Evolutionary conservation across 2,888 invertebrate genomes (phyloP).

Genomic region (Leptinotarsa haldemani): DNA sequence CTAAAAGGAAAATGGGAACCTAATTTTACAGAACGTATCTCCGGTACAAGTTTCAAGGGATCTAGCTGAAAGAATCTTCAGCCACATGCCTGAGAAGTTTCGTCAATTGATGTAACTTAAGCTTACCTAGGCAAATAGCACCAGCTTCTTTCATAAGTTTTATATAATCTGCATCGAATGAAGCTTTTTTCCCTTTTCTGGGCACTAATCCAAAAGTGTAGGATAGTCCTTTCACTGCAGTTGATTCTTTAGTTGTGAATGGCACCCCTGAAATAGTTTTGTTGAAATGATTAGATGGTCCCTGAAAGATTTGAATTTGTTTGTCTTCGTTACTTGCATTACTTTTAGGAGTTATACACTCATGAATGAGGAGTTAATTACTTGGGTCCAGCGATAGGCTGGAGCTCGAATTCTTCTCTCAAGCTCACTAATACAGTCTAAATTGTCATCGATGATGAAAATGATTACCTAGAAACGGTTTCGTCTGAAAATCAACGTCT

Average conservation of each 20-base stretch:
- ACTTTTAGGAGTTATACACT: too few relatives aligned
- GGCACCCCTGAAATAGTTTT: conserved; percentile 78
- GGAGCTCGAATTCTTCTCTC: too few relatives aligned
- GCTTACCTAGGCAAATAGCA: conserved; percentile 80
- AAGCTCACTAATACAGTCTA: too few relatives aligned
- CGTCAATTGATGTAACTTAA: conserved; percentile 60
- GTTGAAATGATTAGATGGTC: too few relatives aligned
- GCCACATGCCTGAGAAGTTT: too few relatives aligned
- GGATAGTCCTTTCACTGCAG: conserved; percentile 79
- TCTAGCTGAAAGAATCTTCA: too few relatives aligned
- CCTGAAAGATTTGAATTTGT: too few relatives aligned
- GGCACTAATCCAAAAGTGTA: conserved; percentile 76
- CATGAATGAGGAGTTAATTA: too few relatives aligned
- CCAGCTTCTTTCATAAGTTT: conserved; percentile 80
- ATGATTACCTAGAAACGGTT: conserved; percentile 79
- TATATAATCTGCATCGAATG: conserved; percentile 84
- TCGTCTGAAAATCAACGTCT: conserved; percentile 74
- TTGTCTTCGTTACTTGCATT: too few relatives aligned
- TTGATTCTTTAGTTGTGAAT: conserved; percentile 92
- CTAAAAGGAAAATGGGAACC: conserved; percentile 39
- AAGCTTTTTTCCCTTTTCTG: conserved; percentile 73
- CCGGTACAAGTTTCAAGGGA: too few relatives aligned
- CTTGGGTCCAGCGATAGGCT: too few relatives aligned
- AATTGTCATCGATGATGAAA: background rate
- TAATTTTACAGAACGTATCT: background rate